Evolutionary conservation across 2,113 vertebrate genomes (phyloP), one percentile per base, ranked within the genome.

Genomic region (Takifugu flavidus): DNA sequence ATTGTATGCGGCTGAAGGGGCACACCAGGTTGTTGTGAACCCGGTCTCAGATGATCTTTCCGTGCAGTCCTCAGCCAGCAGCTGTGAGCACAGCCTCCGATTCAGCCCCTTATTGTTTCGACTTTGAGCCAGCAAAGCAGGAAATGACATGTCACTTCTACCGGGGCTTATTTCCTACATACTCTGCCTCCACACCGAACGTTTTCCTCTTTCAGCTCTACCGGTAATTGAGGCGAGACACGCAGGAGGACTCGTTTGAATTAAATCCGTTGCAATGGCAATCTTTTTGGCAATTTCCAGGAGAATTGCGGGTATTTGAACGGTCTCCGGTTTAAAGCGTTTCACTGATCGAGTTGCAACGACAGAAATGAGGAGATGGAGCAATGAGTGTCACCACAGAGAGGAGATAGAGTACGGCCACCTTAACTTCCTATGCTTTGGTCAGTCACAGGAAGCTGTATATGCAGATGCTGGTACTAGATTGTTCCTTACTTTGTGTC

Each of bases 111-210:
- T 53, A 26, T 70, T 15, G 49, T 67, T 74, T 73, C 64, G 74
- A 56, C 27, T 27, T 81, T 67, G 84, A 80, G 65, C 26, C 46
- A 85, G 57, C 74, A 79, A 88, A 29, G 74, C 89, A 93, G 93
- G 93, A 95, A 95, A 91, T 91, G 91, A 89, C 85, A 85, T 89
- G 88, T 92, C 90, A 92, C 88, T 88, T 85, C 64, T 87, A 86
- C 79, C 53, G 69, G 84, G 68, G 79, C 74, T 82, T 87, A 90
- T 90, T 93, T 95, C 92, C 88, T 90, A 67, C 28, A 49, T n/a
- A 13, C 59, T 29, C 25, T 0, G 56, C 14, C 54, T 55, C 63
- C 53, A 78, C 54, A 13, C 67, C 78, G 82, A 71, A 67, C 62
- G 67, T 74, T 81, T 90, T 91, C 88, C 88, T 89, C 80, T 86